Evolutionary conservation across 2,888 invertebrate species (phyloP).

Genomic region (Mongoloraphidia duomilia): DNA sequence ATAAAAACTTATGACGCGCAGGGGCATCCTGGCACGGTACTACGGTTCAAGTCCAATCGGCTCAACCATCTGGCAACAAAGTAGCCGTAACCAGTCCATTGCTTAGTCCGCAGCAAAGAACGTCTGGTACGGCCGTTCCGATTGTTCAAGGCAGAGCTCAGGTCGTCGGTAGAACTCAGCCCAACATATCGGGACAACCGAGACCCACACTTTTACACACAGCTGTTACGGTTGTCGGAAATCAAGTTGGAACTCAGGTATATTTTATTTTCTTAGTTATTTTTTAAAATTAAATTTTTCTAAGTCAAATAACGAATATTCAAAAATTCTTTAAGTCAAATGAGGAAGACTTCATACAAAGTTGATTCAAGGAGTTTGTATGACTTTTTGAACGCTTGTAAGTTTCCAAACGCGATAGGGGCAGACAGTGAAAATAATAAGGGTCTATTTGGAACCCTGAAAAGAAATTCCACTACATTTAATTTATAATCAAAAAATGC

Average conservation of each 20-base stretch:
- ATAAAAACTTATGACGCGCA: not conserved
- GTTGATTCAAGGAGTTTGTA: no score
- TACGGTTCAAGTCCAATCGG: conserved; percentile 8
- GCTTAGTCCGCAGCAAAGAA: conserved; percentile 7
- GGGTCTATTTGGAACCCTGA: no score
- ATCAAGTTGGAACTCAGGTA: conserved; percentile 23
- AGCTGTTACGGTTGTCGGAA: conserved; percentile 25
- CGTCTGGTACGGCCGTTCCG: conserved; percentile 5
- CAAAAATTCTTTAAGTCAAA: no score
- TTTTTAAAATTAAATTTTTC: no score
- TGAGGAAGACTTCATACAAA: no score
- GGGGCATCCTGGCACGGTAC: not conserved
- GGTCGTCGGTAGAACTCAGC: conserved; percentile 24
- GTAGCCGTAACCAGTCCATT: conserved; percentile 20
- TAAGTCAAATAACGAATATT: no score
- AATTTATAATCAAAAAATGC: no score
- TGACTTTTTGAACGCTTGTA: no score
- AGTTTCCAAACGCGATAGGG: no score
- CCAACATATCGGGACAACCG: conserved; percentile 20
- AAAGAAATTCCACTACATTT: no score
- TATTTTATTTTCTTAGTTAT: no score
- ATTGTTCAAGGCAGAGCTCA: conserved; percentile 3
- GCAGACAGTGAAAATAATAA: no score
- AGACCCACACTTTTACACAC: conserved; percentile 28
- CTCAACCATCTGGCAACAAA: conserved; percentile 19